Base-by-base conservation (phyloP, 2,888 invertebrate genomes). In the Agrotis puta region DNA sequence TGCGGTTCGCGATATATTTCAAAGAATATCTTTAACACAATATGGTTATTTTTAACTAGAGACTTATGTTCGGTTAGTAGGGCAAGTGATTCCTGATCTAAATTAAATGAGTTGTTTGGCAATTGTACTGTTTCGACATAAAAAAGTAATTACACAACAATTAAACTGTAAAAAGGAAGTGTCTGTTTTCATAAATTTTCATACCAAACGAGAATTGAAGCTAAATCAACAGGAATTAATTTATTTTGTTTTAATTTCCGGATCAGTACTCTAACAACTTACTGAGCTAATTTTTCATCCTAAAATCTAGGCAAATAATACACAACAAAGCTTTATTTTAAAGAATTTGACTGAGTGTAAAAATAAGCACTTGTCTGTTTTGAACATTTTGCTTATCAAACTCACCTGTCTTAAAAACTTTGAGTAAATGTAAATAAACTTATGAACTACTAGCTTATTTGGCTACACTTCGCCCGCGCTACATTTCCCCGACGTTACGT, bases 21-120 rank as follows among this genome's bases (percentile, higher is more conserved):
- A 75, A 61, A 70, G 74, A 69, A 85, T 83, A 85, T 83, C 81
- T 82, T 76, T 75, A 86, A 88, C 85, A 90, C 85, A 88, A 84
- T 85, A 85, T 61, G 58, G 79, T 82, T 74, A 74, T 74, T 74
- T 59, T 66, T 62, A 65, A 33, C 20, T 47, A 5, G 43, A 14
- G 33, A 5, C 4, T 50, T 61, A 33, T 33, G 9, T 27, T 47
- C 24, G 27, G 1, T 45, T 43, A 56, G 43, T 75, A 18, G 62
- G 62, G 56, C 54, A 74, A 74, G 47, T 62, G 57, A 70, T 74
- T 62, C 64, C 47, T 54, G 33, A 24, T 48, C 20, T n/a, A 24
- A 65, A 66, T 50, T 24, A n/a, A 13, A n/a, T 5, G 18, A n/a
- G 9, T 24, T n/a, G 39, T 59, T 58, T 43, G 14, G 39, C 51